A percentile compares a stretch with the other conserved stretches of the same genome.
Evolutionary conservation across 1,140 invertebrate genomes (phyloP).

Genomic region (Eulimnadia texana): DNA sequence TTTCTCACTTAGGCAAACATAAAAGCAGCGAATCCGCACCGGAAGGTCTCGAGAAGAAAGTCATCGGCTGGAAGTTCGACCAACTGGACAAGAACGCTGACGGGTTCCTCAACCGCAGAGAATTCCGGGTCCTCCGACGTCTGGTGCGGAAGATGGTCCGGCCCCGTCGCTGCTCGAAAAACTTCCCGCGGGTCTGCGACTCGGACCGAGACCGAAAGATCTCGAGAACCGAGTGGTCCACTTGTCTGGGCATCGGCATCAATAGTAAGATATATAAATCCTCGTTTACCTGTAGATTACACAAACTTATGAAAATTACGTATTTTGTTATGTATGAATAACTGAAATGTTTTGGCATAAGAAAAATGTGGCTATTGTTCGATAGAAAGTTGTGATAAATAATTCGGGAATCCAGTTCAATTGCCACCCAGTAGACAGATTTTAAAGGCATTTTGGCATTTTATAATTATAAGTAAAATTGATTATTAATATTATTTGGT

Average conservation of each 20-base stretch:
- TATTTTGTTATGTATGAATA: neutral
- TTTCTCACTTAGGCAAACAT: slow-evolving; percentile 10
- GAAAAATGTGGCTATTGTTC: too few species aligned
- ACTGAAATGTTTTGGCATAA: neutral
- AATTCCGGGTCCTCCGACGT: slow-evolving; percentile 60
- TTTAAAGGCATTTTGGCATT: too few species aligned
- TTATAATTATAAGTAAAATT: neutral
- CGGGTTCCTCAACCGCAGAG: slow-evolving; percentile 52
- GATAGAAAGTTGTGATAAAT: too few species aligned
- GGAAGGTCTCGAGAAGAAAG: slow-evolving; percentile 23
- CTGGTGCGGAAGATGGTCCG: slow-evolving; percentile 72
- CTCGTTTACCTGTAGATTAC: neutral
- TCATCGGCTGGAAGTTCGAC: slow-evolving; percentile 75
- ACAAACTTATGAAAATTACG: neutral
- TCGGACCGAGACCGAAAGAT: slow-evolving; percentile 58
- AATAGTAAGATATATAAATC: slow-evolving; percentile 32
- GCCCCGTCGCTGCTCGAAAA: slow-evolving; percentile 71
- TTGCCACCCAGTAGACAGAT: too few species aligned
- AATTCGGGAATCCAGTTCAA: too few species aligned
- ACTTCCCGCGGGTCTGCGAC: slow-evolving; percentile 75
- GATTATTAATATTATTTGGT: neutral
- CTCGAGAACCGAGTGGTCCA: slow-evolving; percentile 58
- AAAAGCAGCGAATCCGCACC: neutral
- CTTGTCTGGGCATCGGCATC: slow-evolving; percentile 56
- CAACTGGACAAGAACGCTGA: slow-evolving; percentile 63